phyloP scores from a whole-genome alignment of 2,888 invertebrate species.

The Mesopsocus fuscifrons region DNA sequence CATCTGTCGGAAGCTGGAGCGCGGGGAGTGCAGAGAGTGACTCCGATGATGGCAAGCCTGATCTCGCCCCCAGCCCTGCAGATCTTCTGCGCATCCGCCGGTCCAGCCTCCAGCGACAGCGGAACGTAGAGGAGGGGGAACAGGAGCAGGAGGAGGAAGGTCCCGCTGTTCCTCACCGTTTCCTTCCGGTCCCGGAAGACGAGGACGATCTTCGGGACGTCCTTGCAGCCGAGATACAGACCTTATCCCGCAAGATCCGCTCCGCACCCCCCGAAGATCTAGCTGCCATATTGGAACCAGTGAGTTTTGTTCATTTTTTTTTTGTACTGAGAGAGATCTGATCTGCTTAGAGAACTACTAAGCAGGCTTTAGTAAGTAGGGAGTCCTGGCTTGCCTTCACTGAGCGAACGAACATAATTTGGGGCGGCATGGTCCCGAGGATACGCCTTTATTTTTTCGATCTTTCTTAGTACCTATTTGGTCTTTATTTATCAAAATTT shows the following conservation, averaged over 20 bases:
- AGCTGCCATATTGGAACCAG: not conserved
- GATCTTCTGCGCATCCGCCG: not conserved
- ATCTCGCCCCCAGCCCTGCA: not conserved
- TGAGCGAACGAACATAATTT: too few species aligned
- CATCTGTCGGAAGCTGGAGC: not conserved
- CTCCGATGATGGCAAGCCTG: not conserved
- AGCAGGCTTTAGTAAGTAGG: too few species aligned
- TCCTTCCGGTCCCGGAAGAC: not conserved
- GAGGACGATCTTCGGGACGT: not conserved
- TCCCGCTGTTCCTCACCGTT: not conserved
- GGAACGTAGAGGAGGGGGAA: not conserved
- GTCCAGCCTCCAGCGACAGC: conserved; percentile 4
- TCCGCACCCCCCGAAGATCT: not conserved
- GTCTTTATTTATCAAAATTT: too few species aligned
- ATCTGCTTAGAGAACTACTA: too few species aligned
- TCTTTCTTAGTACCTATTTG: too few species aligned
- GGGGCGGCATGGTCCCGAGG: too few species aligned
- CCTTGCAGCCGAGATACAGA: not conserved
- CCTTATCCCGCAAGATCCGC: not conserved
- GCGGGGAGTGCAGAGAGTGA: not conserved
- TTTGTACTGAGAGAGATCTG: too few species aligned
- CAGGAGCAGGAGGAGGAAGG: not conserved
- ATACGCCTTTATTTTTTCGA: too few species aligned
- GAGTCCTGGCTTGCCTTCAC: too few species aligned
- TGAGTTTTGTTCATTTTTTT: not conserved